phyloP scores from a whole-genome alignment of 2,888 invertebrate genomes.

The Habroteleia sp. region DNA sequence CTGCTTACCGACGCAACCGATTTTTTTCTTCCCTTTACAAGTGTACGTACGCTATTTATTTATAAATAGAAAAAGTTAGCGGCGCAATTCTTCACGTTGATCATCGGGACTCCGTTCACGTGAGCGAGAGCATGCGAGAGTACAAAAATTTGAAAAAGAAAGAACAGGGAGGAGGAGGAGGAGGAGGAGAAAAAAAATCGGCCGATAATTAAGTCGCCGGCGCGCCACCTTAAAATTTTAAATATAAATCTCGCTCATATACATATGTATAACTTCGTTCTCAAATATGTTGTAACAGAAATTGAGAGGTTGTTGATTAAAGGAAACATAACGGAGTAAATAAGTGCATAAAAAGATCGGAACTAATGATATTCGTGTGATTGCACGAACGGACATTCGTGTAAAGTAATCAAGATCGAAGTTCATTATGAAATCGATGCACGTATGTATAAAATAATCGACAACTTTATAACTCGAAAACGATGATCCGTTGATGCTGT shows the following conservation, averaged over 20 bases:
- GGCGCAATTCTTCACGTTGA: background rate
- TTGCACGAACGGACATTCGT: slow-evolving; percentile 50
- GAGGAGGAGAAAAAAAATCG: slow-evolving; percentile 1
- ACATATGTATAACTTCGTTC: slow-evolving; percentile 49
- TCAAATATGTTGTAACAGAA: slow-evolving; percentile 54
- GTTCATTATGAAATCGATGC: slow-evolving; percentile 52
- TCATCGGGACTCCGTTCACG: slow-evolving; percentile 6
- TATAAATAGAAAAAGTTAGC: slow-evolving; percentile 15
- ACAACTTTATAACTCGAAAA: background rate
- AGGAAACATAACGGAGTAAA: slow-evolving; percentile 45
- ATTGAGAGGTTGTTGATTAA: slow-evolving; percentile 53
- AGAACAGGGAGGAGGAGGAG: background rate
- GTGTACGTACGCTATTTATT: slow-evolving; percentile 14
- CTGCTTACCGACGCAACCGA: background rate
- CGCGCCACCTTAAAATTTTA: too few species aligned
- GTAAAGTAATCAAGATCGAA: slow-evolving; percentile 51
- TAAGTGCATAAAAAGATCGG: slow-evolving; percentile 50
- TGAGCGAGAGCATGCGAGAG: slow-evolving; percentile 10
- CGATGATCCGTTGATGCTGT: background rate
- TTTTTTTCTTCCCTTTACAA: slow-evolving; percentile 12
- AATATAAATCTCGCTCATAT: slow-evolving; percentile 47
- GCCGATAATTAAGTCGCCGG: slow-evolving; percentile 41
- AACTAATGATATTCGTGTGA: slow-evolving; percentile 54
- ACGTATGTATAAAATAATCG: slow-evolving; percentile 28
- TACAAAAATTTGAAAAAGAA: background rate